phyloP scores from a whole-genome alignment of 2,888 invertebrate species.

The Abrostola triplasia region DNA sequence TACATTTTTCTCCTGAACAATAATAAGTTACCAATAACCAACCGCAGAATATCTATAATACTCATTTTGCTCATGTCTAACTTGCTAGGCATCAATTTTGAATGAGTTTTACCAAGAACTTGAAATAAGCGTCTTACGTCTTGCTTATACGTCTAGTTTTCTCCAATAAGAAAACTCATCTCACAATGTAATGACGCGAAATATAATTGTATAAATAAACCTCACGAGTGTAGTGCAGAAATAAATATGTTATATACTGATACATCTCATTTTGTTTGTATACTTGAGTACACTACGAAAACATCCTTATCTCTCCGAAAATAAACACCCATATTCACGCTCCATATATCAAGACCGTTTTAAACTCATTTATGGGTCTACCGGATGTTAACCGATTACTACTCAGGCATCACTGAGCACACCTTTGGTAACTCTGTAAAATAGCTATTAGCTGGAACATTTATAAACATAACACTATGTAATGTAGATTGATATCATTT shows the following conservation, averaged over 20 bases:
- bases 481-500: slow-evolving; percentile 23
- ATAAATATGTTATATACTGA: neutral
- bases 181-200: too few species aligned
- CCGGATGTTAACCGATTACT: slow-evolving; percentile 43
- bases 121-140: neutral
- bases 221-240: slow-evolving; percentile 4
- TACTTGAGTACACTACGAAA: slow-evolving; percentile 4
- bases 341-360: slow-evolving; percentile 41
- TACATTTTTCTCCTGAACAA: slow-evolving; percentile 2
- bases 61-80: neutral
- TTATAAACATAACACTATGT: slow-evolving; percentile 18
- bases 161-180: too few species aligned
- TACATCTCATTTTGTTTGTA: neutral
- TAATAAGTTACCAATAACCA: slow-evolving; percentile 1
- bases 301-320: slow-evolving; percentile 21
- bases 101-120: too few species aligned
- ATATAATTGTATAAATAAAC: too few species aligned
- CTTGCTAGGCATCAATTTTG: too few species aligned
- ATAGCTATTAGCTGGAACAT: slow-evolving; percentile 22
- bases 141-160: neutral
- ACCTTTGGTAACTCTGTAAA: slow-evolving; percentile 15
- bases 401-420: slow-evolving; percentile 32
- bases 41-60: neutral
- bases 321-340: slow-evolving; percentile 40
- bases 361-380: slow-evolving; percentile 40